phyloP scores from a whole-genome alignment of 2,888 invertebrate species.

The Eulithis testata region DNA sequence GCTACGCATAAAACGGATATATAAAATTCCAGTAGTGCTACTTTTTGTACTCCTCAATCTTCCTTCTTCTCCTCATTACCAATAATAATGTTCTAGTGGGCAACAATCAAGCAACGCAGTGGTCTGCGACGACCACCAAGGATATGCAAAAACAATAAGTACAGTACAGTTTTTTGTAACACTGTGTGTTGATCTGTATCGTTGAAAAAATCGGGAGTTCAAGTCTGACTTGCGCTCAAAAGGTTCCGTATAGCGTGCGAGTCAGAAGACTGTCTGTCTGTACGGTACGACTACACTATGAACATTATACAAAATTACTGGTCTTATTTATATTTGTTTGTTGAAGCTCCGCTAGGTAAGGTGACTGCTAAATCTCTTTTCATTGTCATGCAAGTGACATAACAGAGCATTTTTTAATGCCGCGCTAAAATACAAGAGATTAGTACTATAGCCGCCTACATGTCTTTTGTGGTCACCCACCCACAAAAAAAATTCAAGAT shows the following conservation, averaged over 20 bases:
- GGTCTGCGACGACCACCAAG: conserved; percentile 70
- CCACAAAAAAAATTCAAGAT: too few relatives aligned
- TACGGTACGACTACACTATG: too few relatives aligned
- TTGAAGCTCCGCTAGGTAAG: too few relatives aligned
- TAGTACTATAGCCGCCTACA: too few relatives aligned
- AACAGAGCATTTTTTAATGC: too few relatives aligned
- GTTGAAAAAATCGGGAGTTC: not conserved
- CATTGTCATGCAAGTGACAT: too few relatives aligned
- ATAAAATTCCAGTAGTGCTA: not conserved
- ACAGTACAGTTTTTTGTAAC: conserved; percentile 39
- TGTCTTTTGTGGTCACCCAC: too few relatives aligned
- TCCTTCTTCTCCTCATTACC: conserved; percentile 62
- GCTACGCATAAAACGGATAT: not conserved
- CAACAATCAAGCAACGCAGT: conserved; percentile 63
- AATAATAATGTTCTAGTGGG: conserved; percentile 51
- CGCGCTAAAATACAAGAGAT: too few relatives aligned
- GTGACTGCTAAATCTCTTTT: too few relatives aligned
- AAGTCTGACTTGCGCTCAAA: not conserved
- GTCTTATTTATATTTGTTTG: too few relatives aligned
- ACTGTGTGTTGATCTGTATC: conserved; percentile 27
- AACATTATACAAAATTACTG: too few relatives aligned
- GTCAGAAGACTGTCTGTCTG: not conserved
- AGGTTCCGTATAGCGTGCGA: not conserved
- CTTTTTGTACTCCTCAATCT: conserved; percentile 43
- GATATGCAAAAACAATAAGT: conserved; percentile 68